A percentile compares a stretch with the other conserved stretches of the same genome.
Conservation (phyloP, 2,113 vertebrate species). For the Hippocampus barbouri region DNA sequence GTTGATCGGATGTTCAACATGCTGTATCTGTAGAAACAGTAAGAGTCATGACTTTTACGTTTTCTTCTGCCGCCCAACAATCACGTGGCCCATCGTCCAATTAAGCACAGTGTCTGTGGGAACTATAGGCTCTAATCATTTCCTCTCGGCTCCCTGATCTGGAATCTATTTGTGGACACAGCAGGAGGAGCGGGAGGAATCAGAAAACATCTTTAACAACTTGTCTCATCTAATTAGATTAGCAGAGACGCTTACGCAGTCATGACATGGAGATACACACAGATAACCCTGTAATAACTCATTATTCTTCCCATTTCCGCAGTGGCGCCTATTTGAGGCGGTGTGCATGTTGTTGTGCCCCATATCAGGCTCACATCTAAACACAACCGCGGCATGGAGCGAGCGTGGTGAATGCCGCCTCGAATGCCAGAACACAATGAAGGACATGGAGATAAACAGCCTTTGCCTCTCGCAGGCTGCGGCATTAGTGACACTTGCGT, state of each 20-base stretch:
- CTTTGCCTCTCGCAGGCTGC: constrained; percentile 47
- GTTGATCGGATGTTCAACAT: constrained; percentile 36
- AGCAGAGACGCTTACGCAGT: constrained; percentile 63
- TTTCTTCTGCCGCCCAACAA: constrained; percentile 22
- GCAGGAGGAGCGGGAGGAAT: constrained; percentile 57
- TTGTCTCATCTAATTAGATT: constrained; percentile 76
- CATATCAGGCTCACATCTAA: constrained; percentile 46
- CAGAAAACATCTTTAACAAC: constrained; percentile 72
- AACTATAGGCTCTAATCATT: constrained; percentile 64
- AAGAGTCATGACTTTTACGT: constrained; percentile 42
- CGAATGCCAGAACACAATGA: constrained; percentile 41
- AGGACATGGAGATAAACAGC: constrained; percentile 38
- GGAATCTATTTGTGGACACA: constrained; percentile 67
- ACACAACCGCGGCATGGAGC: constrained; percentile 33
- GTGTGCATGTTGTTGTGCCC: constrained; percentile 35
- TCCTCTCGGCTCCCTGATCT: constrained; percentile 58
- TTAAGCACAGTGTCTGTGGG: constrained; percentile 40
- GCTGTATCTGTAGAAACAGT: constrained; percentile 54
- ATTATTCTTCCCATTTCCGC: constrained; percentile 64
- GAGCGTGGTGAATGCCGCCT: constrained; percentile 28
- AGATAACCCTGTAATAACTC: constrained; percentile 70
- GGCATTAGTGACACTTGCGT: constrained; percentile 61
- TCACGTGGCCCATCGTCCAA: constrained; percentile 25
- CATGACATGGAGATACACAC: constrained; percentile 69
- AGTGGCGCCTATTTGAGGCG: constrained; percentile 49